Conservation (phyloP, 2,113 vertebrate species). For the Pandion haliaetus region DNA sequence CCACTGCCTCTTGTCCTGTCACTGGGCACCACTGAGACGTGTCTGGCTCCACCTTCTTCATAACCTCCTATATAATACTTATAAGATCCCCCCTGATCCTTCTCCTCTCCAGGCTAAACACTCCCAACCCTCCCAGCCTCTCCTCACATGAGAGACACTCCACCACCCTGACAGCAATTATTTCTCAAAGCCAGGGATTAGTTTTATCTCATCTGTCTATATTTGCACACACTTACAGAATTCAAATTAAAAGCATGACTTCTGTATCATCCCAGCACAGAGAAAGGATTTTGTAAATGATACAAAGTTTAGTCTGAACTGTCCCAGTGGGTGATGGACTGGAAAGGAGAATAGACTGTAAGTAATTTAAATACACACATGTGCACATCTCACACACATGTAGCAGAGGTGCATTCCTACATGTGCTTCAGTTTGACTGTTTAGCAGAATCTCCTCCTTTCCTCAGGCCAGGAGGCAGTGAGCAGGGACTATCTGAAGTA, state of each 20-base stretch:
- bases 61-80: neutral
- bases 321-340: neutral
- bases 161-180: neutral
- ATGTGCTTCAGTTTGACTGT: neutral
- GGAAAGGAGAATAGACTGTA: neutral
- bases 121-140: neutral
- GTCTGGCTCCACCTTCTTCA: neutral
- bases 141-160: neutral
- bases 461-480: neutral
- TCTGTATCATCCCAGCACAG: neutral
- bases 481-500: neutral
- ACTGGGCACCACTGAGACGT: neutral
- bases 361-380: neutral
- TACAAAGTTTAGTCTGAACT: neutral
- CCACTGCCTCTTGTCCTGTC: neutral
- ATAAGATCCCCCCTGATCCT: neutral
- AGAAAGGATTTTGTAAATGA: neutral
- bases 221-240: neutral
- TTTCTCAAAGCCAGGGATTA: neutral
- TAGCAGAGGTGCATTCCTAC: neutral
- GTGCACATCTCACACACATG: neutral
- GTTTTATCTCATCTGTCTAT: neutral
- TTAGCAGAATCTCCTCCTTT: neutral
- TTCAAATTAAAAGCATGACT: neutral
- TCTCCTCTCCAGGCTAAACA: neutral